Evolutionary conservation across 2,113 vertebrate genomes (phyloP), one percentile per base, ranked within the genome.

Genomic region (Aphyosemion australe): DNA sequence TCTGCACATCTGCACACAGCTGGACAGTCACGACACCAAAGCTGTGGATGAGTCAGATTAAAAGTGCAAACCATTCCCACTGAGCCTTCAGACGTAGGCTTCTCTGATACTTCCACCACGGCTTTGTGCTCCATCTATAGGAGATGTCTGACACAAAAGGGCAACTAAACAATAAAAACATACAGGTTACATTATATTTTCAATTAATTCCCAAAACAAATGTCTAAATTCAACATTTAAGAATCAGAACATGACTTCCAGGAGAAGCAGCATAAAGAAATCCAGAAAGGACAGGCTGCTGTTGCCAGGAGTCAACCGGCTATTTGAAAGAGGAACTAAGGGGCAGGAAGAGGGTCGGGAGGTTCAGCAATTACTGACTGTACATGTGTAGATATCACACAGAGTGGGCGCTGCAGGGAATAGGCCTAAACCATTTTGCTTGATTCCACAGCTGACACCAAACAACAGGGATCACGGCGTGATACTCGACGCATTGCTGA

Each of bases 301-400:
- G 67, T 42, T 65, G 37, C 46, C 26, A 46, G 54, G 51, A 84
- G 69, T 67, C 47, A 69, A 74, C 62, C 54, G 49, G 61, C 43
- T 49, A 57, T 51, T 41, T 51, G 50, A 53, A 69, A 72, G 71
- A 77, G 41, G 65, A 49, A 62, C 66, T 61, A 21, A 54, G 67
- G 43, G 43, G 52, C 53, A 51, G 68, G 15, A 51, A 19, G 48
- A 49, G 39, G 66, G 47, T n/a, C 70, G 37, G 46, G 20, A 69
- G 69, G 65, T 74, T 62, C 78, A 76, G 61, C 74, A 72, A 58
- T 57, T 58, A 63, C 61, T 69, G 59, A 69, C 34, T 69, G 61
- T 54, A 65, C 39, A 37, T 65, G 76, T 57, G 65, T 62, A 65
- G 50, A 64, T 61, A 50, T 64, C 62, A 9, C 66, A 49, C 58